Conservation (phyloP, 2,888 invertebrate genomes). For the Tenodera sinensis region DNA sequence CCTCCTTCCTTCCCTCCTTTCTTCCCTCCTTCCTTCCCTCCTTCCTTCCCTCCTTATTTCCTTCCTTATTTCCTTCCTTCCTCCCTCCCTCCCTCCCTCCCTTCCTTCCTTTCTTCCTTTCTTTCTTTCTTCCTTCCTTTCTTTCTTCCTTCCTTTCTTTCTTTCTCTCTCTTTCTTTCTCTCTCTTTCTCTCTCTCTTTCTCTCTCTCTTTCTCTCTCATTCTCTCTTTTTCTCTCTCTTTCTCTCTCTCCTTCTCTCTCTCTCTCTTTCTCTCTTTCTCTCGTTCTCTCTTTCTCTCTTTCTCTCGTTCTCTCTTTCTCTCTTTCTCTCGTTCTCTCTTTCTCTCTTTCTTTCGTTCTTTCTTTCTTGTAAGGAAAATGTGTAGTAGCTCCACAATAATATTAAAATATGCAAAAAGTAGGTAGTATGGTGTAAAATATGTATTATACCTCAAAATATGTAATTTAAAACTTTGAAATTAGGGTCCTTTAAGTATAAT, state of each 20-base stretch:
- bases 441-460: too few species aligned
- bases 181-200: background rate
- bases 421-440: too few species aligned
- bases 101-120: background rate
- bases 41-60: background rate
- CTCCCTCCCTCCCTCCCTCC: background rate
- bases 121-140: background rate
- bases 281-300: too few species aligned
- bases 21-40: background rate
- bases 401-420: too few species aligned
- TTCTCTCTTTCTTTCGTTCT: too few species aligned
- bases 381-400: too few species aligned
- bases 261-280: background rate
- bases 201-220: background rate
- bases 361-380: too few species aligned
- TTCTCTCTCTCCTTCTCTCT: background rate
- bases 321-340: too few species aligned
- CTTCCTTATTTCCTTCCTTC: background rate
- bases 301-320: too few species aligned
- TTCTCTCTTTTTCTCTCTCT: background rate
- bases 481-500: too few species aligned
- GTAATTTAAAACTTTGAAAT: too few species aligned
- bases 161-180: background rate
- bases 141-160: background rate
- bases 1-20: background rate